Percentiles rank a stretch among this genome's conserved stretches.
Conservation (phyloP, 2,888 invertebrate species). For the Crematogaster levior region DNA sequence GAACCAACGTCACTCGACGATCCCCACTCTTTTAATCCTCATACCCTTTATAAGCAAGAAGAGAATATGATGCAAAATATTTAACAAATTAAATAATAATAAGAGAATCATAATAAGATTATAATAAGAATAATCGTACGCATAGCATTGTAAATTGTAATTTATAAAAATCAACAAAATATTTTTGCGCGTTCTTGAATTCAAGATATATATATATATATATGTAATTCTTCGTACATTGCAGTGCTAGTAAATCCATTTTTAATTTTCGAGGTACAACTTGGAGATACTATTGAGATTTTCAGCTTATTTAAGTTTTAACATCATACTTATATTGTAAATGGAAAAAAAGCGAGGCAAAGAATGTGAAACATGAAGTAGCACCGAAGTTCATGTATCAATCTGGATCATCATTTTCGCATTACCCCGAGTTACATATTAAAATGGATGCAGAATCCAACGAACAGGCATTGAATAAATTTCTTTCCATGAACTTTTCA, state of each 20-base stretch:
- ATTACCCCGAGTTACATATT: not conserved
- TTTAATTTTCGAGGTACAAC: not conserved
- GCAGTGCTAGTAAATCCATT: not conserved
- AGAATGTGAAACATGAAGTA: not conserved
- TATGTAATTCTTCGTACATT: not conserved
- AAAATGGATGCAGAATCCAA: not conserved
- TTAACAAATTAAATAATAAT: too few species aligned
- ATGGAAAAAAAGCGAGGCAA: too few species aligned
- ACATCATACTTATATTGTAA: not conserved
- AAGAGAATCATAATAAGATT: too few species aligned
- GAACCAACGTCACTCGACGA: conserved; percentile 15
- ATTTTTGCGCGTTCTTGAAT: not conserved
- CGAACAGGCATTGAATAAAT: conserved; percentile 15
- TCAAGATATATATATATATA: too few species aligned
- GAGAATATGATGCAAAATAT: not conserved
- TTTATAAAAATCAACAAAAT: not conserved
- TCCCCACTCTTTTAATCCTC: not conserved
- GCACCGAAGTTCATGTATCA: not conserved
- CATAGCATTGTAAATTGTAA: conserved; percentile 3
- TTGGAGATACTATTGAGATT: not conserved
- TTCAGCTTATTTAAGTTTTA: not conserved
- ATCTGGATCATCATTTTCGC: not conserved
- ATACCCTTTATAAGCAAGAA: not conserved
- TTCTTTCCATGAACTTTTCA: conserved; percentile 28
- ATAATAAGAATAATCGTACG: not conserved